Evolutionary conservation across 2,888 invertebrate species (phyloP), one percentile per base, ranked within the genome.

Genomic region (Bombylius major): DNA sequence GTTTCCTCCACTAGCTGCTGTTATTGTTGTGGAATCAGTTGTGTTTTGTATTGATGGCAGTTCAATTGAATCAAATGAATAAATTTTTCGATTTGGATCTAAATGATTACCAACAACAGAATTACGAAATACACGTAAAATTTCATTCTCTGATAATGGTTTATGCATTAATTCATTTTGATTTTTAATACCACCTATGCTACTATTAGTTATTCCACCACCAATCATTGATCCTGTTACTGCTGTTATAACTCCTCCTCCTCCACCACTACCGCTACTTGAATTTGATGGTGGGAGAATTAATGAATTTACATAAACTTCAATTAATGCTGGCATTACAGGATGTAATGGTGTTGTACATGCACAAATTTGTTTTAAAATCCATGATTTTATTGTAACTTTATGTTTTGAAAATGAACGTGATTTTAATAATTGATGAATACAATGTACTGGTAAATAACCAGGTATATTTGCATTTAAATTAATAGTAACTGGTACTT

Each of bases 351-450:
- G 97, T n/a, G 89, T 83, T 1, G 84, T 83, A 62, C 91, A 88
- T 62, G 84, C 84, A 67, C 92, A 89, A 56, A 97, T 88, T 76
- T 98, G 97, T 62, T 84, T 83, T 67, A 93, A 96, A 61, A 97
- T 96, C 97, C 97, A 97, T 66, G 86, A 89, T 75, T 94, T 95
- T 7, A 97, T 95, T 0, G 93, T 91, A 2, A 97, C 95, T 72
- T 92, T 90, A 70, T 97, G 92, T 70, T 96, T 97, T 0, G 94
- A 89, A 70, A 97, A 97, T 1, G 94, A 92, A 61, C 96, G 78
- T 7, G 92, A 94, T 70, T 95, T 95, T 13, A 98, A 76, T 49
- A 97, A 76, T 69, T 97, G 97, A 69, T 96, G 93, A 63, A 97
- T 94, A 70, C 97, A 97, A 72, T 97, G 96, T 14, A 97, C 89